Percentiles rank a stretch among this genome's conserved stretches.
These are phyloP conservation scores for Cryptotermes secundus DNA, from an alignment of 1,140 invertebrate genomes.

Conservation along the genomic window DNA sequence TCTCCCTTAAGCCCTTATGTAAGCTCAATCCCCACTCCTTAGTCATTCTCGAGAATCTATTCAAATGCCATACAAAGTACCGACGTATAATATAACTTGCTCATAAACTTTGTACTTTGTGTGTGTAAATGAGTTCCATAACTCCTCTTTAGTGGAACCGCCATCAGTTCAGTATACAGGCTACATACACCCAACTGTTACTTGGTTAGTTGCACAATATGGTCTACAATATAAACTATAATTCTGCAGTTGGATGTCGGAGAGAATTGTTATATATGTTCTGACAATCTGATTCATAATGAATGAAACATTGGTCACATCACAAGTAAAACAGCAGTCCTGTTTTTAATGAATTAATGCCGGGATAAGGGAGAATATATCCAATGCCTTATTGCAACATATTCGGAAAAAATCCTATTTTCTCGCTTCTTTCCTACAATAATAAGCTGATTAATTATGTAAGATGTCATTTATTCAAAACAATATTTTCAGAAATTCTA, in stretches of 20 bases:
- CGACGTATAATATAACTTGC: neutral
- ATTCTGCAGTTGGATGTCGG: neutral
- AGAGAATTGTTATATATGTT: neutral
- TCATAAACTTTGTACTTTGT: neutral
- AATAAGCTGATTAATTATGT: too few species aligned
- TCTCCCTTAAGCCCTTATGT: neutral
- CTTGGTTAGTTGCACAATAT: neutral
- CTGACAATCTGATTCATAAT: neutral
- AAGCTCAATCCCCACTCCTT: neutral
- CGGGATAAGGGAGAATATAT: too few species aligned
- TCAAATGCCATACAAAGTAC: slow-evolving; percentile 3
- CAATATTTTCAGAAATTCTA: too few species aligned
- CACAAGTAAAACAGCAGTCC: neutral
- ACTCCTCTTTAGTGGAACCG: neutral
- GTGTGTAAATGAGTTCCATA: neutral
- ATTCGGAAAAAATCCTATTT: too few species aligned
- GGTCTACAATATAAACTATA: neutral
- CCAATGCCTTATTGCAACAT: too few species aligned
- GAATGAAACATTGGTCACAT: neutral
- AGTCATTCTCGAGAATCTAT: neutral
- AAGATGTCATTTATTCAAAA: too few species aligned
- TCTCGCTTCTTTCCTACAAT: too few species aligned
- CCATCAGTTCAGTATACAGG: neutral
- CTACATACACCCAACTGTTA: neutral
- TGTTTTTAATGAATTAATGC: neutral